Percentiles rank a stretch among this genome's conserved stretches.
Conservation (phyloP, 2,113 vertebrate genomes). For the Ptyas mucosa region DNA sequence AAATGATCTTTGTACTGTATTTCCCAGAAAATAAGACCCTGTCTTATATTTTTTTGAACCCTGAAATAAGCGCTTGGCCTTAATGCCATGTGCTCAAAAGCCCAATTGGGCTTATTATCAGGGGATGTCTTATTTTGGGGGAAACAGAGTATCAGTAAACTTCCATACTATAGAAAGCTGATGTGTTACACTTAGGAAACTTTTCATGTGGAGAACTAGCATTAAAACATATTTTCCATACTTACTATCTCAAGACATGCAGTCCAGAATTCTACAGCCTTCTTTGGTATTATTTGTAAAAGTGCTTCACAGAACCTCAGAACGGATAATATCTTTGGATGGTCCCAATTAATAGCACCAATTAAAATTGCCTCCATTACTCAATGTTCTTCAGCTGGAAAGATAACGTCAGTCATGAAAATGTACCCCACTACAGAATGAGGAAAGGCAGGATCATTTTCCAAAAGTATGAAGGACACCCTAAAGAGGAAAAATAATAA, state of each 20-base stretch:
- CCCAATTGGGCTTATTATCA: too few relatives aligned
- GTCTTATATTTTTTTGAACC: too few relatives aligned
- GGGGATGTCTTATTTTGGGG: too few relatives aligned
- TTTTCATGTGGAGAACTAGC: background rate
- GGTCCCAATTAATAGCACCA: background rate
- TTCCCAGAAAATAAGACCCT: too few relatives aligned
- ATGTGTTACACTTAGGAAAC: background rate
- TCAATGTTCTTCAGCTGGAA: background rate
- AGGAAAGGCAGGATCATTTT: background rate
- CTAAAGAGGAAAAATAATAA: background rate
- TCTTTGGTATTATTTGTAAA: background rate
- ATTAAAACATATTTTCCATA: background rate
- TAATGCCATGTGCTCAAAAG: too few relatives aligned
- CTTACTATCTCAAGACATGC: background rate
- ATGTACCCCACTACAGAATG: background rate
- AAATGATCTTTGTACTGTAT: background rate
- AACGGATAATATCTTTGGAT: background rate
- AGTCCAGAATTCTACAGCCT: background rate
- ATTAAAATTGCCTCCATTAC: background rate
- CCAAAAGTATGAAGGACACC: constrained; percentile 8
- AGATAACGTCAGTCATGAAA: background rate
- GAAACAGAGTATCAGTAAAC: background rate
- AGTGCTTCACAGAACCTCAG: background rate
- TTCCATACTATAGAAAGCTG: background rate
- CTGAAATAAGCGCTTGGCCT: too few relatives aligned